phyloP scores from a whole-genome alignment of 2,113 vertebrate species.

The Geococcyx californianus region DNA sequence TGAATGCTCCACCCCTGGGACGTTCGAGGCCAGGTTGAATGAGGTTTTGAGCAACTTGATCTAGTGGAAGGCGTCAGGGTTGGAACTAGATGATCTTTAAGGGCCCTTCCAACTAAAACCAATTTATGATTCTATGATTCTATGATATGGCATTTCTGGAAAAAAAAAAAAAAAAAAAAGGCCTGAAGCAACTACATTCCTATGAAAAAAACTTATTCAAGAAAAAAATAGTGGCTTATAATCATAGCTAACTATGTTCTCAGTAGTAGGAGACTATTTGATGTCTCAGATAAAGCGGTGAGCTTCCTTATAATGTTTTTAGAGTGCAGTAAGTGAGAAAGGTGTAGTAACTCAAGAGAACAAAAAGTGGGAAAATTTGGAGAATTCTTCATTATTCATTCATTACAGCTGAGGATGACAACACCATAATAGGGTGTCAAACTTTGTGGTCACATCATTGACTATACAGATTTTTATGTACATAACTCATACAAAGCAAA shows the following conservation, averaged over 20 bases:
- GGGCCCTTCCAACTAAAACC: too few species aligned
- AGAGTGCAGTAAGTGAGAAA: neutral
- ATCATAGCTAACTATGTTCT: neutral
- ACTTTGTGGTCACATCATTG: neutral
- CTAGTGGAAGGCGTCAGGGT: too few species aligned
- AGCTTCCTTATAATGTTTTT: neutral
- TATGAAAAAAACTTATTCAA: neutral
- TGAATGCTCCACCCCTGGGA: too few species aligned
- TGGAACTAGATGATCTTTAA: too few species aligned
- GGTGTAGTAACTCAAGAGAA: neutral
- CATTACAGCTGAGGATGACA: neutral
- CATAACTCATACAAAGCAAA: neutral
- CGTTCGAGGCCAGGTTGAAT: too few species aligned
- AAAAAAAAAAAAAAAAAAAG: neutral
- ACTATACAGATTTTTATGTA: neutral
- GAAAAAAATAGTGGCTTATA: neutral
- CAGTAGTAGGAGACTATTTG: neutral
- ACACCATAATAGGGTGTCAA: neutral
- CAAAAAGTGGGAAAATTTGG: neutral
- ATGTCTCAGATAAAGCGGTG: neutral
- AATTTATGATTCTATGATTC: too few species aligned
- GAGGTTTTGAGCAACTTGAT: too few species aligned
- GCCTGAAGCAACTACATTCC: neutral
- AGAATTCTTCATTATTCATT: neutral
- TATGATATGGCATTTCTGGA: too few species aligned